A percentile compares a stretch with the other conserved stretches of the same genome.
Conservation (phyloP, 2,797 vertebrate species). For the Poecilia picta region DNA sequence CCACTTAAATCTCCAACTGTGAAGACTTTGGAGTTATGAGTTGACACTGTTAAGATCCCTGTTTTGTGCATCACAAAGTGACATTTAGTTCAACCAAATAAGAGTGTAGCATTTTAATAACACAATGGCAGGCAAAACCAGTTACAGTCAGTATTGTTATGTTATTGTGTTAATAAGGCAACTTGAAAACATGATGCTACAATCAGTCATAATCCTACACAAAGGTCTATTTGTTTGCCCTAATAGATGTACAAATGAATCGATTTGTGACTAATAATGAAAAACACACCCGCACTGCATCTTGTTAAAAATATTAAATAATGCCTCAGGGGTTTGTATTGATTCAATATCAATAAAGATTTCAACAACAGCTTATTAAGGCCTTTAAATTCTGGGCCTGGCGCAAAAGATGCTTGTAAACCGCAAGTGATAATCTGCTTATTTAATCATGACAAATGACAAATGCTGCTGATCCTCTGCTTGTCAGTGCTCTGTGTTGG, state of each 20-base stretch:
- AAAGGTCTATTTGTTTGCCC: slow-evolving; percentile 55
- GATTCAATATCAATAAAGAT: slow-evolving; percentile 5
- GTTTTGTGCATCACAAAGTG: background rate
- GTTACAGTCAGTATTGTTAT: slow-evolving; percentile 22
- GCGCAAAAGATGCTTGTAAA: slow-evolving; percentile 25
- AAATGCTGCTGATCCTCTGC: slow-evolving; percentile 67
- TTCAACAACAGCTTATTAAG: background rate
- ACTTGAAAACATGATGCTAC: slow-evolving; percentile 20
- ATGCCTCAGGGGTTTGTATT: slow-evolving; percentile 22
- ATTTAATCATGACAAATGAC: slow-evolving; percentile 44
- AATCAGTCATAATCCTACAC: slow-evolving; percentile 22
- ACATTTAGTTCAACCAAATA: background rate
- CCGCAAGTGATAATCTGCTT: slow-evolving; percentile 36
- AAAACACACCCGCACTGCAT: slow-evolving; percentile 22
- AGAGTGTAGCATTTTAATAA: background rate
- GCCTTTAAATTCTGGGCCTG: slow-evolving; percentile 5
- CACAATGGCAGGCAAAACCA: slow-evolving; percentile 15
- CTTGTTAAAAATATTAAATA: slow-evolving; percentile 21
- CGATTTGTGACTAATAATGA: slow-evolving; percentile 35
- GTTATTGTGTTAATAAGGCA: slow-evolving; percentile 57
- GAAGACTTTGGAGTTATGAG: background rate
- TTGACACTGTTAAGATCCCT: slow-evolving; percentile 15
- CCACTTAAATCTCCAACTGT: background rate
- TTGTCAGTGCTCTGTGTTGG: slow-evolving; percentile 57
- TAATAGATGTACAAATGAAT: slow-evolving; percentile 45